phyloP scores from a whole-genome alignment of 1,140 invertebrate species.

The Drosophila arizonae region DNA sequence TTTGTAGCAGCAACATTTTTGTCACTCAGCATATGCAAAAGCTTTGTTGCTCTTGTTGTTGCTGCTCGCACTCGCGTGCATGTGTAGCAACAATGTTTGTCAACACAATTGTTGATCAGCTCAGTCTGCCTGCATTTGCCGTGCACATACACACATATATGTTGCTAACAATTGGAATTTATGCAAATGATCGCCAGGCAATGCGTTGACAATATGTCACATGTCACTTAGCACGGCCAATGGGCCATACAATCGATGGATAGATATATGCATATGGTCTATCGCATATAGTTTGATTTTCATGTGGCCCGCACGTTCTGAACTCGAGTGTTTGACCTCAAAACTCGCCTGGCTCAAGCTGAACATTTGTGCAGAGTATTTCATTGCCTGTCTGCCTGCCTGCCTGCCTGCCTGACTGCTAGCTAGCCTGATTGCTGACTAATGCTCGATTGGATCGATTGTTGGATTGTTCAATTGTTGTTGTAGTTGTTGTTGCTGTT shows the following conservation, averaged over 20 bases:
- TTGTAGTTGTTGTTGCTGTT: conserved; percentile 41
- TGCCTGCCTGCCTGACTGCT: conserved; percentile 38
- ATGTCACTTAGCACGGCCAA: conserved; percentile 71
- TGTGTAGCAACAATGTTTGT: conserved; percentile 81
- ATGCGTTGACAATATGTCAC: conserved; percentile 81
- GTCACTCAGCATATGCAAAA: conserved; percentile 60
- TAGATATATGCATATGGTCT: conserved; percentile 43
- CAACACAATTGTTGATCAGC: conserved; percentile 66
- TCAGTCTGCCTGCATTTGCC: background rate
- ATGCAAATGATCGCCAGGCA: conserved; percentile 77
- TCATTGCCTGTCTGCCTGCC: conserved; percentile 48
- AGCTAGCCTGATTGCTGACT: conserved; percentile 58
- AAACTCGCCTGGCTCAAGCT: conserved; percentile 34
- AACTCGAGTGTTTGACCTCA: conserved; percentile 61
- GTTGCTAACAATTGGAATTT: conserved; percentile 68
- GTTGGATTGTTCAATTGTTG: conserved; percentile 35
- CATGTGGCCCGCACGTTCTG: conserved; percentile 71
- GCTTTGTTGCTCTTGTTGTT: conserved; percentile 27
- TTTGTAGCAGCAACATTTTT: conserved; percentile 79
- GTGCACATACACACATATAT: background rate
- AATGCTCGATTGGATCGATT: conserved; percentile 59
- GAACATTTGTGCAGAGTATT: conserved; percentile 49
- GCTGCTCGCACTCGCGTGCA: conserved; percentile 53
- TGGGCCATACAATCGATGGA: conserved; percentile 38
- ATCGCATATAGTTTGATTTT: conserved; percentile 49